phyloP scores from a whole-genome alignment of 2,888 invertebrate genomes.

The Campoplex capitator region DNA sequence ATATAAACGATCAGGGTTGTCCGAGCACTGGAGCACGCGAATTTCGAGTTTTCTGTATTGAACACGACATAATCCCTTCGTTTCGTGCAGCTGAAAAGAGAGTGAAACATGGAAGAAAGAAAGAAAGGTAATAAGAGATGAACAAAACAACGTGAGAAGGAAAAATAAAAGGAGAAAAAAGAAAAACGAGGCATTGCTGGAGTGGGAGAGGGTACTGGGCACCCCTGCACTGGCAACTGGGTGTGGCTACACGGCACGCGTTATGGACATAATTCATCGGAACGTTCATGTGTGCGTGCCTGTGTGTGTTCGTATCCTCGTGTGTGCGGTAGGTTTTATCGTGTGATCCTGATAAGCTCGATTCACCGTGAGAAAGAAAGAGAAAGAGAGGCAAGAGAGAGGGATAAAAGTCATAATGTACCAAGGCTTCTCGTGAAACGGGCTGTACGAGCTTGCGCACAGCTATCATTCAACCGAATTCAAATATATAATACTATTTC shows the following conservation, averaged over 20 bases:
- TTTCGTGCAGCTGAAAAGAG: slow-evolving; percentile 43
- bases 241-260: slow-evolving; percentile 51
- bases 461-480: not conserved
- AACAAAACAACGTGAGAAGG: slow-evolving; percentile 19
- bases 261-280: slow-evolving; percentile 52
- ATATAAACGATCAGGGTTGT: slow-evolving; percentile 28
- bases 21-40: slow-evolving; percentile 37
- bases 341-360: slow-evolving; percentile 38
- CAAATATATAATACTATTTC: not conserved
- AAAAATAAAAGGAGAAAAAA: not conserved
- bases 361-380: not conserved
- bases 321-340: slow-evolving; percentile 31
- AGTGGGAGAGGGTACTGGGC: slow-evolving; percentile 23
- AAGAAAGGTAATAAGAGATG: slow-evolving; percentile 32
- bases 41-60: slow-evolving; percentile 43
- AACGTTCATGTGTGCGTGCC: not conserved
- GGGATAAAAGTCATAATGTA: slow-evolving; percentile 4
- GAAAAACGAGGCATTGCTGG: slow-evolving; percentile 4
- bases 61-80: slow-evolving; percentile 45
- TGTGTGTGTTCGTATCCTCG: slow-evolving; percentile 11
- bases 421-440: not conserved
- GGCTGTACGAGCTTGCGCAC: not conserved
- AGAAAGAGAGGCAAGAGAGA: not conserved
- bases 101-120: slow-evolving; percentile 31
- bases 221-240: slow-evolving; percentile 29